Conservation (phyloP, 2,888 invertebrate genomes). For the Machimus rusticus region DNA sequence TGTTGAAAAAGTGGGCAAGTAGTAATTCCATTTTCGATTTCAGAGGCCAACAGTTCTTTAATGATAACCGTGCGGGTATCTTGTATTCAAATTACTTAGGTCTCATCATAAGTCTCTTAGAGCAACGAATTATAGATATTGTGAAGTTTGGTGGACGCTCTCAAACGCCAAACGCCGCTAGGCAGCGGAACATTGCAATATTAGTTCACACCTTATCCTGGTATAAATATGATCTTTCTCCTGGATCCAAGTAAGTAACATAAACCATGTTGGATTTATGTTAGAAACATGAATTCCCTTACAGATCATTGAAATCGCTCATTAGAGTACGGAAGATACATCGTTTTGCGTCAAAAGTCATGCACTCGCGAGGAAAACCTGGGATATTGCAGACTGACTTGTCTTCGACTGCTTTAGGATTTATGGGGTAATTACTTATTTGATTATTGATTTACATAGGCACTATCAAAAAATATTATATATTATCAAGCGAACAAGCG, state of each 20-base stretch:
- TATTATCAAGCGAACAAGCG: too few relatives aligned
- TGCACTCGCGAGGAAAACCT: conserved; percentile 63
- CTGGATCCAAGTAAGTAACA: conserved; percentile 65
- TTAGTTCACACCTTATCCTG: conserved; percentile 75
- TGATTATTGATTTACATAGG: background rate
- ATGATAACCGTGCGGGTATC: conserved; percentile 70
- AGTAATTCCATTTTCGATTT: conserved; percentile 37
- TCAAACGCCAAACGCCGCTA: conserved; percentile 68
- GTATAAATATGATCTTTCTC: conserved; percentile 75
- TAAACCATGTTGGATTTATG: background rate
- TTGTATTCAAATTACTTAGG: conserved; percentile 75
- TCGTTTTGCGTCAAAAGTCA: conserved; percentile 65
- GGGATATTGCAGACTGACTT: conserved; percentile 78
- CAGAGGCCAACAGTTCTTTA: conserved; percentile 75
- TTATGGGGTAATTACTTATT: conserved; percentile 68
- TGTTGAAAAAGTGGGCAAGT: too few relatives aligned
- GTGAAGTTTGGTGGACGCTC: conserved; percentile 73
- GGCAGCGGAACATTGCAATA: conserved; percentile 74
- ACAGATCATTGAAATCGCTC: conserved; percentile 71
- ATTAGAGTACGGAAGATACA: conserved; percentile 70
- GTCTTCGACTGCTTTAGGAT: conserved; percentile 81
- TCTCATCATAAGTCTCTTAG: conserved; percentile 71
- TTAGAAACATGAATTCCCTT: conserved; percentile 8
- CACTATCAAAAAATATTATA: too few relatives aligned
- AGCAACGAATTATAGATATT: conserved; percentile 73